phyloP scores from a whole-genome alignment of 2,888 invertebrate species.

The Amphimallon solstitiale region DNA sequence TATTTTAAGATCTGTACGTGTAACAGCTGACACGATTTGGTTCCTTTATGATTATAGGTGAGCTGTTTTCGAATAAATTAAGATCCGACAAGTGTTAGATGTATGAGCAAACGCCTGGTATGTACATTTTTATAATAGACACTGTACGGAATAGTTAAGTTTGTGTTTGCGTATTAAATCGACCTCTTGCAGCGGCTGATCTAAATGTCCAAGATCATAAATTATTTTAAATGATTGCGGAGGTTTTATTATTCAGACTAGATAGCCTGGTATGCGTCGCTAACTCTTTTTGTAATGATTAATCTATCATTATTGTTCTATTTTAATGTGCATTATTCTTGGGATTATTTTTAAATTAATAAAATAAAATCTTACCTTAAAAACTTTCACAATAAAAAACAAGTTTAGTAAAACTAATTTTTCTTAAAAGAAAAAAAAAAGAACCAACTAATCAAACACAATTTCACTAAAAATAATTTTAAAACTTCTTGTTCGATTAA shows the following conservation, averaged over 20 bases:
- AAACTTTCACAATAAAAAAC: not conserved
- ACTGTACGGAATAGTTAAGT: too few species aligned
- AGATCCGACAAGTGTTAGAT: slow-evolving; percentile 14
- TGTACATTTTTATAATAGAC: slow-evolving; percentile 13
- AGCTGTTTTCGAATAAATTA: slow-evolving; percentile 12
- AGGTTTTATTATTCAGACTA: too few species aligned
- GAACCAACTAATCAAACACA: slow-evolving; percentile 18
- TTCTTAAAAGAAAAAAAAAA: not conserved
- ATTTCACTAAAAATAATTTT: not conserved
- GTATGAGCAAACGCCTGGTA: not conserved
- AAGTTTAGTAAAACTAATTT: slow-evolving; percentile 10
- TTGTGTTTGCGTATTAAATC: not conserved
- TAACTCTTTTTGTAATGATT: not conserved
- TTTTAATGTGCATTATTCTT: too few species aligned
- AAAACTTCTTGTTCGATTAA: not conserved
- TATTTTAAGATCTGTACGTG: slow-evolving; percentile 4
- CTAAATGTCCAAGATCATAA: too few species aligned
- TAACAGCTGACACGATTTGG: slow-evolving; percentile 21
- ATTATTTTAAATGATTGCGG: too few species aligned
- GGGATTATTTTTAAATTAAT: too few species aligned
- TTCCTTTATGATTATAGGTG: slow-evolving; percentile 15
- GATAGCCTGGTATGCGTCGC: too few species aligned
- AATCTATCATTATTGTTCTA: too few species aligned
- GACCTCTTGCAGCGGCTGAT: too few species aligned
- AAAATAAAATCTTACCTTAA: slow-evolving; percentile 22